Conservation (phyloP, 2,888 invertebrate genomes). For the Entomobrya proxima region DNA sequence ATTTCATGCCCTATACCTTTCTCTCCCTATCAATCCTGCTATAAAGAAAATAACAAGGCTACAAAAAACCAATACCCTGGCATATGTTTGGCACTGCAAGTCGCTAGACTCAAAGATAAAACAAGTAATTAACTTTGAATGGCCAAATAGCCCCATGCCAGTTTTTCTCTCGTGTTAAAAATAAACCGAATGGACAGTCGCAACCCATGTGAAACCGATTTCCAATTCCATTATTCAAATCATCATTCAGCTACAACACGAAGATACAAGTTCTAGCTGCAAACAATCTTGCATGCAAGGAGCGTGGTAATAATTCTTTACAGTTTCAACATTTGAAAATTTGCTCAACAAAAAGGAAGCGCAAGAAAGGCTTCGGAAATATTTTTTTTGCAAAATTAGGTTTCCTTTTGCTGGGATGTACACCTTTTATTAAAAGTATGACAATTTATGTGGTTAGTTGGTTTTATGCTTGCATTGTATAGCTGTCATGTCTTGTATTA, state of each 20-base stretch:
- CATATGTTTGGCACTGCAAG: too few relatives aligned
- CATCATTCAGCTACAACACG: background rate
- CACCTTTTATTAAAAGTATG: constrained; percentile 16
- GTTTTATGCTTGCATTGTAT: background rate
- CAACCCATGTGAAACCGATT: background rate
- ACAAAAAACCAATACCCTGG: too few relatives aligned
- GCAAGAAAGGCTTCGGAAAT: too few relatives aligned
- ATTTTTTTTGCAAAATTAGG: background rate
- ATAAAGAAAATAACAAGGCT: background rate
- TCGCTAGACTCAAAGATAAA: too few relatives aligned
- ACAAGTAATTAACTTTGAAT: background rate
- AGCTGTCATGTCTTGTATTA: background rate
- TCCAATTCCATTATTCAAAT: background rate
- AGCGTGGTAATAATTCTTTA: too few relatives aligned
- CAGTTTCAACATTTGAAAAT: too few relatives aligned
- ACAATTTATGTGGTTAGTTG: constrained; percentile 47
- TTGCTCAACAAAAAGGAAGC: too few relatives aligned
- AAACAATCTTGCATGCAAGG: too few relatives aligned
- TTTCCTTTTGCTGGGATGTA: too few relatives aligned
- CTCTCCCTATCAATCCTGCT: background rate
- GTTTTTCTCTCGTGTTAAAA: background rate
- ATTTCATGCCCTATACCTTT: background rate
- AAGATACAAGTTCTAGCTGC: too few relatives aligned
- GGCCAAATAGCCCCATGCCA: background rate
- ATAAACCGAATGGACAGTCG: background rate